Percentiles rank a stretch among this genome's conserved stretches.
Conservation (phyloP, 2,888 invertebrate genomes). For the Apamea anceps region DNA sequence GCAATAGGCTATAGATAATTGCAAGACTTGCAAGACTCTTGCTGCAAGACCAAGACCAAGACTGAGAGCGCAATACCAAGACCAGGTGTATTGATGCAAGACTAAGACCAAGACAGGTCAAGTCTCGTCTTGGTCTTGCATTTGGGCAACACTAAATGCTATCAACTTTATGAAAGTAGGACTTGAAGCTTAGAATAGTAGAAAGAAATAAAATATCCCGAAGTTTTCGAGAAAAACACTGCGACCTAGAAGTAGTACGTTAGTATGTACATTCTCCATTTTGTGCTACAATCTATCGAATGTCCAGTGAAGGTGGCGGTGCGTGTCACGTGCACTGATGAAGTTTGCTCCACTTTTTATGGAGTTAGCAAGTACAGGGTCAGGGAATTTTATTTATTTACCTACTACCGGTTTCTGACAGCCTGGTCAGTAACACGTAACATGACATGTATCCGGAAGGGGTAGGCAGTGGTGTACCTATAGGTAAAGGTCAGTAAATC, state of each 20-base stretch:
- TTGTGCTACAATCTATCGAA: not conserved
- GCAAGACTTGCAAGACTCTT: too few relatives aligned
- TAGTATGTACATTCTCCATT: not conserved
- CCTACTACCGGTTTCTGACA: not conserved
- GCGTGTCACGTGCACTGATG: not conserved
- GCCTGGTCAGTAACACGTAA: not conserved
- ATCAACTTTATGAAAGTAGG: not conserved
- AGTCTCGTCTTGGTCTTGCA: too few relatives aligned
- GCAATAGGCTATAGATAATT: too few relatives aligned
- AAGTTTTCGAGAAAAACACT: too few relatives aligned
- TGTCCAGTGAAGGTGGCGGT: not conserved
- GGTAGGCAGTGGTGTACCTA: not conserved
- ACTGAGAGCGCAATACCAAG: too few relatives aligned
- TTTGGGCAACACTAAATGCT: too few relatives aligned
- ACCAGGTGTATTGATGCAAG: too few relatives aligned
- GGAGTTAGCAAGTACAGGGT: not conserved
- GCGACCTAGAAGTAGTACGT: too few relatives aligned
- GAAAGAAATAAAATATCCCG: not conserved
- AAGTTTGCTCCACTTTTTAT: slow-evolving; percentile 11
- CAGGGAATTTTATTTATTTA: not conserved
- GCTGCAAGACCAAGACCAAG: too few relatives aligned
- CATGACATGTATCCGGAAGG: not conserved
- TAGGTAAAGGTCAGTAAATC: not conserved
- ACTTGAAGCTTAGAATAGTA: not conserved
- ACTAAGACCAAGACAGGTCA: too few relatives aligned